Base-by-base conservation (phyloP, 2,888 invertebrate genomes). In the Trichacis sp. region DNA sequence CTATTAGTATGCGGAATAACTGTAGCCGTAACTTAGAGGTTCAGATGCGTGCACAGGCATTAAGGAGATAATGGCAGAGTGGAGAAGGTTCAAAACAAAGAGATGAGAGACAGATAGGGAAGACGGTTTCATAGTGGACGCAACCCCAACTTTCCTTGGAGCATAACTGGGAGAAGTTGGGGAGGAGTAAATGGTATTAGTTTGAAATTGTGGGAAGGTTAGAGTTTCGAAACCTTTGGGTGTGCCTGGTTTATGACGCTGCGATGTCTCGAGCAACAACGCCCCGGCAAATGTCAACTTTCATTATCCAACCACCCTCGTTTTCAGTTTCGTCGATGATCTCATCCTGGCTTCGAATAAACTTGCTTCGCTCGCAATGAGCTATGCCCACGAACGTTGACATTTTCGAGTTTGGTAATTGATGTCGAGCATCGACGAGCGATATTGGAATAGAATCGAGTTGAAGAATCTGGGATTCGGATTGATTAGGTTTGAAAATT, bases 101-200 rank as follows among this genome's bases (percentile, higher is more conserved):
- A 57, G 56, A 47, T 38, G 53, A 51, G 54, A 60, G 52, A 30
- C 51, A 38, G 50, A 18, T n/a, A 43, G 24, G 29, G 14, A 38
- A 17, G 29, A 63, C 64, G 57, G 58, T 64, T 64, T 64, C 62
- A 59, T 59, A 52, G 62, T 64, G 66, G 64, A 69, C 64, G 61
- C 52, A 67, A 67, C 58, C 58, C 53, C 52, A 69, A 69, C 48
- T 69, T 66, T 59, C 59, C 40, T 55, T 56, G 46, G 53, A 43
- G 42, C 24, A 18, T 12, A 66, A 55, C 43, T 57, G 15, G 38
- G 36, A 12, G 38, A 17, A 12, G 48, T 40, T 54, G 24, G 47
- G 30, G 59, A 55, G 51, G 55, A 61, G 65, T 59, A 72, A 75
- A 75, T 73, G 70, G 73, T 70, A 73, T 76, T 75, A 76, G 71